Evolutionary conservation across 2,113 vertebrate genomes (phyloP).

Genomic region (Salvelinus fontinalis): DNA sequence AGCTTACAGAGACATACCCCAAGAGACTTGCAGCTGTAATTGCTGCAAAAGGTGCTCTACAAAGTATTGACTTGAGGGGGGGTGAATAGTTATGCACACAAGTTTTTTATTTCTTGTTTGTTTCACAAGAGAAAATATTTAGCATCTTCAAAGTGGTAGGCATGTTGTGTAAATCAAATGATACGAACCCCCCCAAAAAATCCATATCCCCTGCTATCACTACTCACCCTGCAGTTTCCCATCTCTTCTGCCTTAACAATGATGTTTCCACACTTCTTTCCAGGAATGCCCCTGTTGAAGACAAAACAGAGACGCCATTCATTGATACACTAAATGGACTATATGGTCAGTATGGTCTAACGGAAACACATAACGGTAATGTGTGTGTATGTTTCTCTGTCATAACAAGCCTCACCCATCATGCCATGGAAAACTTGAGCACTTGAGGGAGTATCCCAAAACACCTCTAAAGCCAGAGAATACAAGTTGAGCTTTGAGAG

Average conservation of each 20-base stretch:
- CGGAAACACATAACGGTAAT: not conserved
- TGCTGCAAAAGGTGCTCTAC: too few species aligned
- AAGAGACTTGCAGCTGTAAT: too few species aligned
- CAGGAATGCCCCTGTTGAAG: conserved; percentile 87
- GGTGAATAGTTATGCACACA: too few species aligned
- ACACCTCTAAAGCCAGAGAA: not conserved
- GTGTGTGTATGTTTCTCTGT: not conserved
- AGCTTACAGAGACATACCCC: too few species aligned
- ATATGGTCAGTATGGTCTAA: not conserved
- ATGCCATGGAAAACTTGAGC: conserved; percentile 21
- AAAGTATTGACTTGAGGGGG: too few species aligned
- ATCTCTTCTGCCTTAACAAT: conserved; percentile 95
- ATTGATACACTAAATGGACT: not conserved
- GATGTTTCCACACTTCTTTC: conserved; percentile 93
- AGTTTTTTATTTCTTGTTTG: too few species aligned
- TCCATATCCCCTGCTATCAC: too few species aligned
- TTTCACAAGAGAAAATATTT: too few species aligned
- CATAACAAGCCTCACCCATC: not conserved
- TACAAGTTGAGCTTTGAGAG: not conserved
- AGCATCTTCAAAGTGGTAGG: too few species aligned
- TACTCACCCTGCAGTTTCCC: conserved; percentile 92
- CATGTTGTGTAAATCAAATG: too few species aligned
- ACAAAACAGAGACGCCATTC: conserved; percentile 18
- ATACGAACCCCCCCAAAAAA: too few species aligned
- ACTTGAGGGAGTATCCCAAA: not conserved